Evolutionary conservation across 2,888 invertebrate genomes (phyloP).

Genomic region (Drosophila stalkeri): DNA sequence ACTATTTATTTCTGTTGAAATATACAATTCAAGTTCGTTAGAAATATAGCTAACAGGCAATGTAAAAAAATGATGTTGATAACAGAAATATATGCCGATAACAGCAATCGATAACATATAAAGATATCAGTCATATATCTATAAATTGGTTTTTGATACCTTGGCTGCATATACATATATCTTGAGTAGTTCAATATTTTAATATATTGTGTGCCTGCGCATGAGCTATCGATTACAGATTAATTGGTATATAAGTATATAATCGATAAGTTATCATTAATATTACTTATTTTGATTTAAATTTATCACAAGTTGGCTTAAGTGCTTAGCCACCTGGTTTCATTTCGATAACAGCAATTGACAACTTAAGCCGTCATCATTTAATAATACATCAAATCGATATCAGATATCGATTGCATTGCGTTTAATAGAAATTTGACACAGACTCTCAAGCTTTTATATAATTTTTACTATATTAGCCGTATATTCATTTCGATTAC

Average conservation of each 20-base stretch:
- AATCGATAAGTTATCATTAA: neutral
- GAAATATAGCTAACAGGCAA: too few relatives aligned
- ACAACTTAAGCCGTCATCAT: neutral
- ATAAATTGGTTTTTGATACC: neutral
- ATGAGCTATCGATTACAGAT: too few relatives aligned
- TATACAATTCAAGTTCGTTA: neutral
- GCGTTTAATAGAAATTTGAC: neutral
- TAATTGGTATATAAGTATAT: neutral
- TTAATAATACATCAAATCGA: neutral
- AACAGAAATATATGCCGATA: neutral
- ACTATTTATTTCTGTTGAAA: neutral
- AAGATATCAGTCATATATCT: neutral
- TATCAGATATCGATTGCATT: neutral
- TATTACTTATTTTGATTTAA: neutral
- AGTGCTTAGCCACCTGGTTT: neutral
- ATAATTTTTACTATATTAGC: neutral
- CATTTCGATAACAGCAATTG: neutral
- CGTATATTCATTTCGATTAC: neutral
- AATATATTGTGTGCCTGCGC: neutral
- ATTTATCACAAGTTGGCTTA: neutral
- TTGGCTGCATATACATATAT: too few relatives aligned
- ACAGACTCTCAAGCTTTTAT: neutral
- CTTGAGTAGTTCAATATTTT: neutral
- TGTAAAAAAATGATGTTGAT: neutral
- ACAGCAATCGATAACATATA: neutral